These are phyloP conservation scores for Phrynosoma platyrhinos DNA, from an alignment of 2,113 vertebrate genomes.

Conservation along the genomic window DNA sequence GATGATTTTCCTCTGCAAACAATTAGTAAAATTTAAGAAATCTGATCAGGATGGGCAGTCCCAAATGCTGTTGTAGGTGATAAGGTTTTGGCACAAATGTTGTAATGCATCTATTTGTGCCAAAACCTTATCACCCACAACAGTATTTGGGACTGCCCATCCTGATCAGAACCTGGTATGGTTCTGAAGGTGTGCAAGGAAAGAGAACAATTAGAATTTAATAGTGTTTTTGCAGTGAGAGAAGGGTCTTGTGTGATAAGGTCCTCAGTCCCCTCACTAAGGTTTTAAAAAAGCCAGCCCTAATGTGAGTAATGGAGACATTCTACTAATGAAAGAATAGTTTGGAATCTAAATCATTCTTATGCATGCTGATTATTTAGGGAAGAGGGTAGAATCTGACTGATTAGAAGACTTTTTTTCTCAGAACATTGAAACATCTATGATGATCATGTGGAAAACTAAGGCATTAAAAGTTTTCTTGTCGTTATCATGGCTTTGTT, in stretches of 20 bases:
- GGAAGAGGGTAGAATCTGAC: neutral
- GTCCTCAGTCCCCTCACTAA: neutral
- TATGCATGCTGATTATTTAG: neutral
- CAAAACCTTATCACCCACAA: too few relatives aligned
- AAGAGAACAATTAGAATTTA: too few relatives aligned
- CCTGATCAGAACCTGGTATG: too few relatives aligned
- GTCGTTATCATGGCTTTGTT: constrained; percentile 41
- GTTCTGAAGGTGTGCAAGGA: too few relatives aligned
- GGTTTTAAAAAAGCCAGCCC: neutral
- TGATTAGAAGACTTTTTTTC: neutral
- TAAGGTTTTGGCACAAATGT: too few relatives aligned
- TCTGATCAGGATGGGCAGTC: too few relatives aligned
- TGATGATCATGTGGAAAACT: neutral
- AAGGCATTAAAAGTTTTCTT: constrained; percentile 17
- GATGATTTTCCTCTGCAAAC: too few relatives aligned
- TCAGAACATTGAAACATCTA: neutral
- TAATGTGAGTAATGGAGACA: neutral
- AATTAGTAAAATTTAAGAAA: too few relatives aligned
- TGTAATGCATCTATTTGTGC: too few relatives aligned
- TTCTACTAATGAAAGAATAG: neutral
- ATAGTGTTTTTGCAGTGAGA: too few relatives aligned
- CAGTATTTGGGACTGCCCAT: too few relatives aligned
- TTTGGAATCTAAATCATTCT: neutral
- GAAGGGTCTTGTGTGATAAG: neutral
- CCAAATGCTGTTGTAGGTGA: too few relatives aligned